phyloP scores from a whole-genome alignment of 1,140 invertebrate genomes.

The Drosophila nasuta region DNA sequence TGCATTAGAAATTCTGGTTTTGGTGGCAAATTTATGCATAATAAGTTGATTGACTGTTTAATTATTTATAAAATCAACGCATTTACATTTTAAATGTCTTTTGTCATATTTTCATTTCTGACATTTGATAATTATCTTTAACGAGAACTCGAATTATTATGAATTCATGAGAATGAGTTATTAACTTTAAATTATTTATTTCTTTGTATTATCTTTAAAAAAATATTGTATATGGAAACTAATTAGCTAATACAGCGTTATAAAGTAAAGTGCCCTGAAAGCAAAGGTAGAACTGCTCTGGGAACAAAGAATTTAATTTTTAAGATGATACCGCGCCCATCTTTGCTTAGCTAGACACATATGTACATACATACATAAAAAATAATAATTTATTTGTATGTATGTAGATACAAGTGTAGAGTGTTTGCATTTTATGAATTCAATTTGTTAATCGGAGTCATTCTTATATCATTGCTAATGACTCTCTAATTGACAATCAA shows the following conservation, averaged over 20 bases:
- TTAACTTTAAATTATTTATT: no score
- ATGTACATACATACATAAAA: background rate
- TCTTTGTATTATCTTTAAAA: no score
- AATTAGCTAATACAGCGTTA: background rate
- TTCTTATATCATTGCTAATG: slow-evolving; percentile 3
- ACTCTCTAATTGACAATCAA: slow-evolving; percentile 11
- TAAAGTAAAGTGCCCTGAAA: background rate
- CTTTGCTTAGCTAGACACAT: background rate
- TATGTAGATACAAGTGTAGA: no score
- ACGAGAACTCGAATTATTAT: no score
- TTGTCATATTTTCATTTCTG: no score
- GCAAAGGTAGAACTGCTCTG: background rate
- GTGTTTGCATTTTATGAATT: background rate
- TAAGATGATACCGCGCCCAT: background rate
- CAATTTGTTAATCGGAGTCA: slow-evolving; percentile 1
- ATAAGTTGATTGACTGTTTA: slow-evolving; percentile 3
- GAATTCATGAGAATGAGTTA: no score
- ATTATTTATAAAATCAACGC: background rate
- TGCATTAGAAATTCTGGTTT: no score
- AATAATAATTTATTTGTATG: no score
- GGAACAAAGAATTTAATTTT: background rate
- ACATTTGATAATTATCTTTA: no score
- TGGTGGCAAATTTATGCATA: background rate
- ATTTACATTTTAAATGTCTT: no score
- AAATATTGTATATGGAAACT: no score